Conservation (phyloP, 2,797 vertebrate species). For the Anguilla megastoma region DNA sequence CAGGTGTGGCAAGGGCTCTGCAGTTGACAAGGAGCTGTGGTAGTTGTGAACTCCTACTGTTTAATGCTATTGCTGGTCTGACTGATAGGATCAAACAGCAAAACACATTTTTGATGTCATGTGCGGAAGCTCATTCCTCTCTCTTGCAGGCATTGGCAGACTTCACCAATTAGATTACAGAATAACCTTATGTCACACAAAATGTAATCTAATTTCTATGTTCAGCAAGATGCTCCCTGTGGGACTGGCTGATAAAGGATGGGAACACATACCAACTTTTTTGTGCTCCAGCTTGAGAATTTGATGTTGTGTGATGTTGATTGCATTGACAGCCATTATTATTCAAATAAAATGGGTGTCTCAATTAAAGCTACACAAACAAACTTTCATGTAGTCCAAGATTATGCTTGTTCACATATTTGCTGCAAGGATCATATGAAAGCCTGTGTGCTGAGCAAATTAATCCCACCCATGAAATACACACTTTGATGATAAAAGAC, state of each 20-base stretch:
- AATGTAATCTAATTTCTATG: constrained; percentile 23
- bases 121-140: neutral
- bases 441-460: constrained; percentile 37
- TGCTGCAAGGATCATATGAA: constrained; percentile 30
- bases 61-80: neutral
- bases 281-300: constrained; percentile 24
- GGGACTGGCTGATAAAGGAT: constrained; percentile 18
- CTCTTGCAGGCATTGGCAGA: neutral
- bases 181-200: neutral
- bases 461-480: constrained; percentile 43
- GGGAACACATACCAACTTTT: neutral
- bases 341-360: neutral
- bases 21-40: neutral
- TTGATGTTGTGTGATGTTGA: constrained; percentile 36
- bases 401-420: constrained; percentile 25
- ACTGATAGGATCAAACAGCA: neutral
- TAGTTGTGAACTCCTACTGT: neutral
- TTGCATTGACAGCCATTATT: constrained; percentile 19
- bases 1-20: neutral
- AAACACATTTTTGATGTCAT: neutral
- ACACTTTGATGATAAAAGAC: constrained; percentile 45
- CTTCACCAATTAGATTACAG: neutral
- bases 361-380: constrained; percentile 44
- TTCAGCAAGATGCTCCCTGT: constrained; percentile 30
- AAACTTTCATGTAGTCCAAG: constrained; percentile 45